These are phyloP conservation scores for Alfaro cultratus DNA, from an alignment of 2,797 vertebrate species.

Conservation along the genomic window DNA sequence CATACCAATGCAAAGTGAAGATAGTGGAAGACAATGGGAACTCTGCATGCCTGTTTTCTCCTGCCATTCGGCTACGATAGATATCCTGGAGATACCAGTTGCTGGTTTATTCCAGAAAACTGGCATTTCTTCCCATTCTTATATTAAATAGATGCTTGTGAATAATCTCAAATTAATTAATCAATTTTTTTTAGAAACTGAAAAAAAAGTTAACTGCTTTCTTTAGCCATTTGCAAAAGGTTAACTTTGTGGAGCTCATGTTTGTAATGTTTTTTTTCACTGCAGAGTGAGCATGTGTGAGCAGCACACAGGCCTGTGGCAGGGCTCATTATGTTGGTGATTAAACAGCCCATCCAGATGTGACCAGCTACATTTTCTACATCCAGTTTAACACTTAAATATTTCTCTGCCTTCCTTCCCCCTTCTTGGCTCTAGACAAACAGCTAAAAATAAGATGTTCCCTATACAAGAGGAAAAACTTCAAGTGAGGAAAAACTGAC, in stretches of 20 bases:
- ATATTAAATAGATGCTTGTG: not conserved
- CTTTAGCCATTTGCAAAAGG: not conserved
- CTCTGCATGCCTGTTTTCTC: not conserved
- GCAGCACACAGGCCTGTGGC: not conserved
- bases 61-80: not conserved
- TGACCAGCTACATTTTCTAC: not conserved
- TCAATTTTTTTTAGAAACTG: not conserved
- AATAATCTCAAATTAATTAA: not conserved
- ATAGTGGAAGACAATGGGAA: conserved; percentile 6
- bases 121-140: not conserved
- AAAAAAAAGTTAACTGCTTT: not conserved
- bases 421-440: not conserved
- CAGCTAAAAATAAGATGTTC: not conserved
- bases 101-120: not conserved
- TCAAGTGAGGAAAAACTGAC: not conserved
- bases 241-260: not conserved
- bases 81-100: not conserved
- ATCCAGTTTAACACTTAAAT: not conserved
- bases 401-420: conserved; percentile 4
- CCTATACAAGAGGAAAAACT: not conserved
- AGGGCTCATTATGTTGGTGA: conserved; percentile 1
- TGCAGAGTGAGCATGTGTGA: not conserved
- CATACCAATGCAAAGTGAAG: conserved; percentile 8
- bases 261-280: not conserved
- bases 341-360: not conserved